Percentiles rank a stretch among this genome's conserved stretches.
These are phyloP conservation scores for Saguinus midas DNA, from an alignment of 2,113 vertebrate genomes.

Conservation along the genomic window DNA sequence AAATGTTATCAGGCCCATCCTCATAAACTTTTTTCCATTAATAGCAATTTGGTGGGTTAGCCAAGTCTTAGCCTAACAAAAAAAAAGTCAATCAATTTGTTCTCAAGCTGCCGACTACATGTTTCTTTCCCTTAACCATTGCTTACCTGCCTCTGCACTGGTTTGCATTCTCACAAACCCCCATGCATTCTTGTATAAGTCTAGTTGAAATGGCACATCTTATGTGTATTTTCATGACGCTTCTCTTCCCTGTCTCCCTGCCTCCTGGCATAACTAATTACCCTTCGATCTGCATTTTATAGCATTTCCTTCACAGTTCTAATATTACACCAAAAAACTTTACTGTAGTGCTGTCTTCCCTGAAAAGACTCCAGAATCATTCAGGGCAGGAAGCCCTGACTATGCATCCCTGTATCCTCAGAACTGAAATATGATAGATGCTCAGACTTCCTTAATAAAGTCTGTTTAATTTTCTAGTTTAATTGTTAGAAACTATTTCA, in stretches of 20 bases:
- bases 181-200: fast-evolving
- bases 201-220: background rate
- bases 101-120: background rate
- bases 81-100: background rate
- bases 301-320: background rate
- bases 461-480: slow-evolving; percentile 13
- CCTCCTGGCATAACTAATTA: background rate
- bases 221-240: background rate
- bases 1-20: background rate
- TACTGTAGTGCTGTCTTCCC: background rate
- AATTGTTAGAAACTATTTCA: background rate
- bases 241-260: background rate
- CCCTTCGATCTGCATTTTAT: background rate
- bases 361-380: background rate
- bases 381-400: background rate
- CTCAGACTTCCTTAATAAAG: background rate
- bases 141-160: background rate
- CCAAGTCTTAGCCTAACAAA: background rate
- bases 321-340: background rate
- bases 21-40: background rate
- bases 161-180: background rate
- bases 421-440: background rate
- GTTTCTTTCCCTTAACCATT: fast-evolving
- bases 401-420: background rate
- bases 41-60: background rate